A percentile compares a stretch with the other conserved stretches of the same genome.
Conservation (phyloP, 2,797 vertebrate genomes). For the Sandelia bainsii region DNA sequence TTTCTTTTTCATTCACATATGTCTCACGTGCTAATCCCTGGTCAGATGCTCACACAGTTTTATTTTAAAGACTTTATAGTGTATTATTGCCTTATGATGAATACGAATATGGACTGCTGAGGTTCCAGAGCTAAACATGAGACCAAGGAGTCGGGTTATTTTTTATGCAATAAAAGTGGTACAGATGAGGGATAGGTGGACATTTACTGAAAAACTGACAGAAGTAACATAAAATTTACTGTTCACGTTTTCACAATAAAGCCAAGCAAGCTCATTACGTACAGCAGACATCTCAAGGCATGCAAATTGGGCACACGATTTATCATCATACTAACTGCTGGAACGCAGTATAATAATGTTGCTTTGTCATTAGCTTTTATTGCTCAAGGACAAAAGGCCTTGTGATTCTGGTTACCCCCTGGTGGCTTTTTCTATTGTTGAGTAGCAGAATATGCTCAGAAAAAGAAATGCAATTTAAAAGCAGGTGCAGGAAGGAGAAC, state of each 20-base stretch:
- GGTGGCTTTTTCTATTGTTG: conserved; percentile 9
- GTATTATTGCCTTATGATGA: too few species aligned
- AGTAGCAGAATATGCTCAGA: conserved; percentile 5
- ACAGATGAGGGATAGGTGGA: too few species aligned
- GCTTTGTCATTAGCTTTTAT: conserved; percentile 50
- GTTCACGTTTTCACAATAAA: conserved; percentile 28
- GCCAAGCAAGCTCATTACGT: conserved; percentile 4
- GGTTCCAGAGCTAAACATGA: too few species aligned
- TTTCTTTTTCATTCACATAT: too few species aligned
- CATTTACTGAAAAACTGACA: too few species aligned
- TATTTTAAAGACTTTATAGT: too few species aligned
- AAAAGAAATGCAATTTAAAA: conserved; percentile 3
- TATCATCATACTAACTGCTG: conserved; percentile 24
- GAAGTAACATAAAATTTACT: neutral
- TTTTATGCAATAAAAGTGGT: too few species aligned
- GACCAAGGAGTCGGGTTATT: too few species aligned
- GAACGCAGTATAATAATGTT: conserved; percentile 13
- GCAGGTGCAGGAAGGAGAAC: neutral
- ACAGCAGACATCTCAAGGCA: conserved; percentile 4
- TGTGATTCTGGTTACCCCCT: conserved; percentile 9
- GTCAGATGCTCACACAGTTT: too few species aligned
- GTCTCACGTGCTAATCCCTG: too few species aligned
- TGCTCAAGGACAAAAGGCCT: conserved; percentile 30
- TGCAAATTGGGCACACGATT: conserved; percentile 26
- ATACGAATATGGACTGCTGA: too few species aligned